Evolutionary conservation across 2,888 invertebrate species (phyloP), one percentile per base, ranked within the genome.

Genomic region (Leptogaster cylindrica): DNA sequence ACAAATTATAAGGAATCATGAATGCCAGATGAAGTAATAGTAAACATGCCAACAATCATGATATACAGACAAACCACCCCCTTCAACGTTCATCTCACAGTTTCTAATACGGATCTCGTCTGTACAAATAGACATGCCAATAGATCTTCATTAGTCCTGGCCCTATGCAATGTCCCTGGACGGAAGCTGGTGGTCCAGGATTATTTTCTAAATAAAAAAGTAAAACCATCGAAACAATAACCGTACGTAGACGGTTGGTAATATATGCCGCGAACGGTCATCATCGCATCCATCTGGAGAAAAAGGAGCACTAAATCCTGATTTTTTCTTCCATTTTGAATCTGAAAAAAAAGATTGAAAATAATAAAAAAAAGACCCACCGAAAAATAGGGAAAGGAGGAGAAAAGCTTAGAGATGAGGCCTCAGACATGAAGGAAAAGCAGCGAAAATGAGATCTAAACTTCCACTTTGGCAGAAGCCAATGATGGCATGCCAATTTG

Each of bases 401-500:
- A 44, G 16, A 20, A 46, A n/a, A n/a, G 10, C 46, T 6, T n/a
- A 28, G 33, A 55, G 23, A 10, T 39, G 12, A 25, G 18, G 36
- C 33, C 18, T 20, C 27, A 27, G 16, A 55, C 23, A 41, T 41
- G n/a, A 23, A 6, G n/a, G 7, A 6, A 27, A 18, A 14, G n/a
- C 8, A 20, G 48, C n/a, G 20, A 51, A 64, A 33, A 50, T 64
- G 48, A 64, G 36, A 50, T 51, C 48, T 65, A 48, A 51, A 36
- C 50, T 50, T 65, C 65, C 65, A 65, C 50, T 65, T 50, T 33
- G 50, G 33, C n/a, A 36, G 28, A 46, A 31, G 23, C 64, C 48
- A 65, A 51, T 65, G 65, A 51, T 65, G 65, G 65, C 14, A 65
- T 65, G 65, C 65, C 65, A 65, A 65, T 65, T 65, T 50, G 65